Evolutionary conservation across 2,113 vertebrate genomes (phyloP).

Genomic region (Pteronura brasiliensis): DNA sequence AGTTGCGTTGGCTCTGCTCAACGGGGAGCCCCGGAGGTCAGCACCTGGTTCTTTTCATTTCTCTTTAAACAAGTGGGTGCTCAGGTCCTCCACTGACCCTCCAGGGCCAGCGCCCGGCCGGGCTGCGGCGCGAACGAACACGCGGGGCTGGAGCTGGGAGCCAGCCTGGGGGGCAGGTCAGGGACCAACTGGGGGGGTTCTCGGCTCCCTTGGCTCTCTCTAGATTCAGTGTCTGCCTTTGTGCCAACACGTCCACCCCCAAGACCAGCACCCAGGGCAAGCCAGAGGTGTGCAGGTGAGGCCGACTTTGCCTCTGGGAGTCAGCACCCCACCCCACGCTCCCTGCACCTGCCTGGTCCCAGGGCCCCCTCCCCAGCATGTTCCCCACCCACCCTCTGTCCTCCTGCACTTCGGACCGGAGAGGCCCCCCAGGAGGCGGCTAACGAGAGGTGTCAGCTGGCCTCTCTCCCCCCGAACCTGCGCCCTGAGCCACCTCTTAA

Average conservation of each 20-base stretch:
- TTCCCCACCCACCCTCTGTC: neutral
- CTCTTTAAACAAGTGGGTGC: fast-evolving
- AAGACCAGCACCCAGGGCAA: fast-evolving
- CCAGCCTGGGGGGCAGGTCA: no score
- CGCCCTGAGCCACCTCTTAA: conserved; percentile 31
- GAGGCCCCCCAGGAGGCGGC: neutral
- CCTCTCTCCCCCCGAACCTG: neutral
- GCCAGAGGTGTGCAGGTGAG: fast-evolving
- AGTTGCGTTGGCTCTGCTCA: no score
- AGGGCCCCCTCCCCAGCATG: no score
- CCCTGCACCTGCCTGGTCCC: fast-evolving
- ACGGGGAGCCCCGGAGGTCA: fast-evolving
- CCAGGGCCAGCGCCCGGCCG: fast-evolving
- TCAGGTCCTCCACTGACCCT: fast-evolving
- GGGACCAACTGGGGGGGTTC: fast-evolving
- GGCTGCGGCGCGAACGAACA: fast-evolving
- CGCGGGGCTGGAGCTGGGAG: fast-evolving
- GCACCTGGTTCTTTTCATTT: neutral
- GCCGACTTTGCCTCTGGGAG: no score
- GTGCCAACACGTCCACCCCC: fast-evolving
- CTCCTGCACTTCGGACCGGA: neutral
- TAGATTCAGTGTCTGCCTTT: neutral
- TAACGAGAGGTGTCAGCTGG: conserved; percentile 31
- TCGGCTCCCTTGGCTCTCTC: neutral
- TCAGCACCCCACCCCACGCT: fast-evolving